Conservation (phyloP, 1,140 invertebrate genomes). For the Aphaenogaster ashmeadi region DNA sequence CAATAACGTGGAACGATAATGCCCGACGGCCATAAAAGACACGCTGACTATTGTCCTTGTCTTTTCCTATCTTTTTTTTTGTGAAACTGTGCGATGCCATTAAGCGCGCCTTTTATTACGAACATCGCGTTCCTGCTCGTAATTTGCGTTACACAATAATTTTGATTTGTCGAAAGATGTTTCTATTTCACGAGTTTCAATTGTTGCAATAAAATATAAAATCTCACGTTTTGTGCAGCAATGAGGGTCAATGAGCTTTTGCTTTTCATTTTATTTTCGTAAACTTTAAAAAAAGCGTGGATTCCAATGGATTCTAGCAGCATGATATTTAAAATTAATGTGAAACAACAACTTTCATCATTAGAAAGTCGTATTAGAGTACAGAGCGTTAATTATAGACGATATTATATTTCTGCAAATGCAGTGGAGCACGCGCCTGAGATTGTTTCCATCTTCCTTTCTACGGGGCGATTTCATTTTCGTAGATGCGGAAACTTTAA, state of each 20-base stretch:
- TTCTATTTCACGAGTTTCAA: constrained; percentile 31
- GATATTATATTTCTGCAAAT: constrained; percentile 55
- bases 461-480: constrained; percentile 37
- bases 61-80: constrained; percentile 10
- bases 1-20: constrained; percentile 60
- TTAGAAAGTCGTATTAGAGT: constrained; percentile 3
- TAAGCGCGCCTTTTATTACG: constrained; percentile 51
- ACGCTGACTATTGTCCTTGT: constrained; percentile 55
- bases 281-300: neutral
- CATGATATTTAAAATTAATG: constrained; percentile 7
- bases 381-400: constrained; percentile 39
- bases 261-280: constrained; percentile 6
- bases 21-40: constrained; percentile 47
- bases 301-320: neutral
- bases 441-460: constrained; percentile 25
- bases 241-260: constrained; percentile 10
- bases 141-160: constrained; percentile 59
- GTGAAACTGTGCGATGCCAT: constrained; percentile 26
- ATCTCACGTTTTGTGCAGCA: neutral
- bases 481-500: constrained; percentile 35
- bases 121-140: constrained; percentile 10
- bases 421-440: neutral
- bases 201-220: constrained; percentile 35
- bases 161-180: constrained; percentile 41
- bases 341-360: neutral